Evolutionary conservation across 2,797 vertebrate species (phyloP).

Genomic region (Microctenopoma stevenorrisi): DNA sequence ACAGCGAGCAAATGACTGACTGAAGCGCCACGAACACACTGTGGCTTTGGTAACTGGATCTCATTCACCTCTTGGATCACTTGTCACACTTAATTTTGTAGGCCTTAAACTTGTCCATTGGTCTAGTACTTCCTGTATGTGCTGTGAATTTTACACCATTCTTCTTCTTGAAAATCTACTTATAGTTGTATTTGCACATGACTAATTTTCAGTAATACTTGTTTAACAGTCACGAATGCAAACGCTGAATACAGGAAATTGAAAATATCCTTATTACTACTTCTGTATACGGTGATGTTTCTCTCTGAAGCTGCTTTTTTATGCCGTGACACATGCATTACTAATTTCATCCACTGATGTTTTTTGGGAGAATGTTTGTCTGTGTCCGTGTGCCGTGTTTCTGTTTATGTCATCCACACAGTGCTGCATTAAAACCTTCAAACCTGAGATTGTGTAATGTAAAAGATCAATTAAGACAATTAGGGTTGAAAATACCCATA

Average conservation of each 20-base stretch:
- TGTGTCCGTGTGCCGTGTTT: slow-evolving; percentile 16
- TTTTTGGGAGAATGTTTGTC: slow-evolving; percentile 17
- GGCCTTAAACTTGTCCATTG: slow-evolving; percentile 64
- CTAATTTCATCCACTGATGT: neutral
- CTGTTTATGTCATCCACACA: slow-evolving; percentile 1
- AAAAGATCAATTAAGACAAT: slow-evolving; percentile 1
- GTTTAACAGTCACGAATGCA: neutral
- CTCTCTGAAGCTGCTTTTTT: slow-evolving; percentile 39
- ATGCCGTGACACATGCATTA: slow-evolving; percentile 23
- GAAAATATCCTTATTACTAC: slow-evolving; percentile 4
- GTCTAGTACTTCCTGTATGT: slow-evolving; percentile 18
- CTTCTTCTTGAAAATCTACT: slow-evolving; percentile 15
- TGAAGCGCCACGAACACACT: slow-evolving; percentile 33
- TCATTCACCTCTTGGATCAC: slow-evolving; percentile 1
- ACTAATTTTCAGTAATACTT: neutral
- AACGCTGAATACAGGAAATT: slow-evolving; percentile 7
- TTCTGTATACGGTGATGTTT: slow-evolving; percentile 30
- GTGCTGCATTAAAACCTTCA: neutral
- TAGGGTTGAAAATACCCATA: slow-evolving; percentile 32
- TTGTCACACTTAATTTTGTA: slow-evolving; percentile 51
- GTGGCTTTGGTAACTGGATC: slow-evolving; percentile 14
- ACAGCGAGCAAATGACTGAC: slow-evolving; percentile 73
- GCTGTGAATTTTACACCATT: slow-evolving; percentile 5
- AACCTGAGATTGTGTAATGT: neutral
- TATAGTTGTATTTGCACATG: neutral